These are phyloP conservation scores for Actinia equina DNA, from an alignment of 64 coral and sea anemone genomes.

Conservation along the genomic window DNA sequence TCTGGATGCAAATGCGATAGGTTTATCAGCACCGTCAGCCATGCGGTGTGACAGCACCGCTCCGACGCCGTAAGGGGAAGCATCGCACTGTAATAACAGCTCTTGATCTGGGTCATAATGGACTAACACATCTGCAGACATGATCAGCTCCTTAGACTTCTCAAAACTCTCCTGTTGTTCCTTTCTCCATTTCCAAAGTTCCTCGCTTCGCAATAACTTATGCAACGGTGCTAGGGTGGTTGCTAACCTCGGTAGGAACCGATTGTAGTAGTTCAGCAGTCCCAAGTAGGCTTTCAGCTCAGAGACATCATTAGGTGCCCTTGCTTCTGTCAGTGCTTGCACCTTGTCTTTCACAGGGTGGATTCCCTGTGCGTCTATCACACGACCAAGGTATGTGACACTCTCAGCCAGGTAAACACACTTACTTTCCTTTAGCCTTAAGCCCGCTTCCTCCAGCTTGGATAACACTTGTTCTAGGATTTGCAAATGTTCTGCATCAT, in stretches of 20 bases:
- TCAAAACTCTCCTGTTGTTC: constrained; percentile 11
- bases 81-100: neutral
- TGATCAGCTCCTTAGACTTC: constrained; percentile 6
- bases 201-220: neutral
- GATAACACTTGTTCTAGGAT: constrained; percentile 26
- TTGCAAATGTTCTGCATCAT: constrained; percentile 35
- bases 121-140: constrained; percentile 5
- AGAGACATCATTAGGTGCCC: constrained; percentile 4
- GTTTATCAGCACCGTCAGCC: neutral
- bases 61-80: constrained; percentile 6
- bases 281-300: constrained; percentile 20
- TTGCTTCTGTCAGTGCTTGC: neutral
- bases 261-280: constrained; percentile 12
- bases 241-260: constrained; percentile 17
- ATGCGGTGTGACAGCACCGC: neutral
- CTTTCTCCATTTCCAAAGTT: neutral
- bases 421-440: constrained; percentile 43
- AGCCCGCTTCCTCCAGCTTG: constrained; percentile 23
- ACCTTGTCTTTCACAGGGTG: constrained; percentile 23
- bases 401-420: constrained; percentile 40
- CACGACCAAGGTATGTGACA: constrained; percentile 23
- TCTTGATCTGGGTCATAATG: constrained; percentile 14
- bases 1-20: constrained; percentile 1
- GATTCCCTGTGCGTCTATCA: constrained; percentile 25
- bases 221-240: constrained; percentile 18